Conservation (phyloP, 2,888 invertebrate genomes). For the Pandemis cinnamomeana region DNA sequence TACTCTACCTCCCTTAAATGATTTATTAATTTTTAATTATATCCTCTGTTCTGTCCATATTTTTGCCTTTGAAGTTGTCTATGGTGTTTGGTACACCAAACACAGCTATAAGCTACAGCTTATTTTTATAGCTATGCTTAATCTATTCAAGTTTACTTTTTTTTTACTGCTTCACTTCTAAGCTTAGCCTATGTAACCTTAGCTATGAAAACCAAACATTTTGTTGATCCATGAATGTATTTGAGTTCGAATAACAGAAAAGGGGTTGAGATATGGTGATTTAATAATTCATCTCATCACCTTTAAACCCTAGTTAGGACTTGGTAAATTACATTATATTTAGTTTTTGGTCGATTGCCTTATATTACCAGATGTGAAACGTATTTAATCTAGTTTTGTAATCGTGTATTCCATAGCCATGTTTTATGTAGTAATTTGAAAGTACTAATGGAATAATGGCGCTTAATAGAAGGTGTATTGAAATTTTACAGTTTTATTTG, state of each 20-base stretch:
- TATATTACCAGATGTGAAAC: background rate
- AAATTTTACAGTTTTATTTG: background rate
- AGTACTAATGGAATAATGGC: background rate
- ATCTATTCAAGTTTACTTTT: background rate
- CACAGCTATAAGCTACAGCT: no score
- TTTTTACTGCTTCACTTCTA: background rate
- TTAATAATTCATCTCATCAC: background rate
- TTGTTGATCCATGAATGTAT: background rate
- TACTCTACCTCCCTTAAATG: background rate
- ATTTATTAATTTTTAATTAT: background rate
- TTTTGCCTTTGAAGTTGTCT: background rate
- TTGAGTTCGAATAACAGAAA: background rate
- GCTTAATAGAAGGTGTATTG: background rate
- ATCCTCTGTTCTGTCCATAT: background rate
- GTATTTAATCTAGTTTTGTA: background rate
- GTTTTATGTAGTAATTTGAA: background rate
- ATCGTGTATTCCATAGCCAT: background rate
- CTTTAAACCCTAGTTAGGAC: background rate
- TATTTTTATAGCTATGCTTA: background rate
- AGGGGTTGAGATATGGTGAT: background rate
- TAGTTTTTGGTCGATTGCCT: constrained; percentile 1
- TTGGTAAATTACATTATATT: background rate
- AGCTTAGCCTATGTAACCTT: background rate
- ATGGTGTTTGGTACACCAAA: no score
- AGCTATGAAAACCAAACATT: no score